Evolutionary conservation across 2,113 vertebrate species (phyloP).

Genomic region (Poecilia latipinna): DNA sequence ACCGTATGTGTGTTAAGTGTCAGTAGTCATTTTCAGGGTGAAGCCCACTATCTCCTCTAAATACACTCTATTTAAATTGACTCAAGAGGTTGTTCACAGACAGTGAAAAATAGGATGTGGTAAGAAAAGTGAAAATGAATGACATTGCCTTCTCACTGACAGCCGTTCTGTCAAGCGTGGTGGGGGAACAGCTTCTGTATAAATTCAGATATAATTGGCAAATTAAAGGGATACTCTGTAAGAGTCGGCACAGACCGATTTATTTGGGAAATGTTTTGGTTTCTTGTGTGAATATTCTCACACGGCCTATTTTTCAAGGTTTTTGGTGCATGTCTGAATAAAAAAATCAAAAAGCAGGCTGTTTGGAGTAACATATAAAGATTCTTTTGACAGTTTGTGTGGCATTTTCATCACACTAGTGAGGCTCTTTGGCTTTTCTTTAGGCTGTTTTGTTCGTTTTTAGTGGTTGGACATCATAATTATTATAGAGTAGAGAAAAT

Average conservation of each 20-base stretch:
- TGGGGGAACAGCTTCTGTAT: constrained; percentile 18
- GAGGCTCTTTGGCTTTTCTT: not conserved
- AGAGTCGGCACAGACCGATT: not conserved
- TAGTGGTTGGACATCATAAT: no score
- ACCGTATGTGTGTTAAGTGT: constrained; percentile 61
- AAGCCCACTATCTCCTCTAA: constrained; percentile 58
- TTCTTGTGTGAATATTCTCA: not conserved
- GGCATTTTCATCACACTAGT: not conserved
- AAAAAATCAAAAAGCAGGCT: not conserved
- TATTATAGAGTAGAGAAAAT: no score
- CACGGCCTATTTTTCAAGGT: not conserved
- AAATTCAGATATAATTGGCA: constrained; percentile 8
- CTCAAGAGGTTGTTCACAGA: constrained; percentile 55
- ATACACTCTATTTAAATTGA: constrained; percentile 57
- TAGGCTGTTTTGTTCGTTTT: not conserved
- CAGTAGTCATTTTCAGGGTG: constrained; percentile 58
- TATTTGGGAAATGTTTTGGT: not conserved
- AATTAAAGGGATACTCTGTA: constrained; percentile 25
- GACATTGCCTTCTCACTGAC: constrained; percentile 26
- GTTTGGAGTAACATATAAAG: not conserved
- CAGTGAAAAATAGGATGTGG: constrained; percentile 36
- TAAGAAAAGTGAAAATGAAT: constrained; percentile 42
- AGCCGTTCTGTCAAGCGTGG: constrained; percentile 14
- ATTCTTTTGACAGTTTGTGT: not conserved
- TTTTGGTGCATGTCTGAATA: not conserved